Evolutionary conservation across 2,797 vertebrate species (phyloP), one percentile per base, ranked within the genome.

Genomic region (Pipistrellus pipistrellus): DNA sequence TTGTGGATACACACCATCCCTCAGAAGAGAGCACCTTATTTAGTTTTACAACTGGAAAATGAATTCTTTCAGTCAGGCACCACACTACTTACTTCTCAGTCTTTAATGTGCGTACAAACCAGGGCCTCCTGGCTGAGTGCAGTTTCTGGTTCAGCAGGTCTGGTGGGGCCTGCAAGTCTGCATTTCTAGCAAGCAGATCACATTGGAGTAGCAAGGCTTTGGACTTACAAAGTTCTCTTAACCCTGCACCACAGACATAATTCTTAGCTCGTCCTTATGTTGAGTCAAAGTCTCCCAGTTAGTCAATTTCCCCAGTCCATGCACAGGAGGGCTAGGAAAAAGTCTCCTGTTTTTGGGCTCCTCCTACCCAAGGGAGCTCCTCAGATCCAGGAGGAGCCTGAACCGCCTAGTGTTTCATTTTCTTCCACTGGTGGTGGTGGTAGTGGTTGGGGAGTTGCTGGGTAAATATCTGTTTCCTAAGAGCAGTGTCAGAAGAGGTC

Each of bases 1-100:
- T 98, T 98, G 44, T 12, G 48, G 46, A 73, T 8, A 44, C 35
- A 46, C 17, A 44, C 68, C 18, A 8, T 27, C 46, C 27, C 51
- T n/a, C 51, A 32, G n/a, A 25, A 78, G 18, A 30, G n/a, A 23
- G 53, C 48, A 77, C 25, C 51, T 55, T 23, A 76, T 53, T 76
- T 71, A 62, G 46, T 93, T 87, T 48, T 78, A 76, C 18, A 86
- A 35, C 15, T 59, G 90, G 72, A 84, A 90, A 91, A 66, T 5
- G 17, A 73, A 6, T 14, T 35, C 14, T 11, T 69, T 38, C 6
- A 17, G 17, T 23, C 25, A n/a, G 59, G 30, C n/a, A 4, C 6
- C 5, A 14, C 25, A 44, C 25, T 8, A 12, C 12, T 55, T 8
- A 12, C 12, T 55, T 66, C 59, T 95, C 59, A 44, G 11, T 12